Evolutionary conservation across 2,888 invertebrate species (phyloP), one percentile per base, ranked within the genome.

Genomic region (Cheilosia grossa): DNA sequence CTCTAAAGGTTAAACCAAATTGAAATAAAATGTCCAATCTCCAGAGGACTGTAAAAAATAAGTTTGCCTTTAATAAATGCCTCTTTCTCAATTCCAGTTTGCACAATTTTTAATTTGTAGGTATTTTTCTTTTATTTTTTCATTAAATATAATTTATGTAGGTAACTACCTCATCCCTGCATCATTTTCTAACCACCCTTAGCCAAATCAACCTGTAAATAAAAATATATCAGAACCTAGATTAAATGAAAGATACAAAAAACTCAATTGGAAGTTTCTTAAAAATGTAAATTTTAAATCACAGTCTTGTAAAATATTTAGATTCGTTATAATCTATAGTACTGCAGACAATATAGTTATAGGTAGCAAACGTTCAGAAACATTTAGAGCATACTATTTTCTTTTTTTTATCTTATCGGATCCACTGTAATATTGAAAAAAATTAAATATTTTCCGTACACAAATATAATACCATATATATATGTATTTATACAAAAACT

Each of bases 291-390:
- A 78, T 78, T 72, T 47, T 15, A n/a, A 24, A 37, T 21, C 5
- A 42, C 51, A 69, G 54, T 30, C 54, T 19, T 82, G 82, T 82
- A 82, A 72, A 49, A 63, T 67, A 73, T 10, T 24, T 63, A 78
- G 66, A 42, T 47, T 59, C 69, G 69, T 59, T 67, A 24, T 13
- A 53, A 61, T n/a, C 49, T 51, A 47, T 49, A 42, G 49, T 42
- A 47, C 13, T 56, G 27, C 75, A 74, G 74, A 74, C 74, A 56
- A 49, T 69, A 82, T 69, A 82, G 75, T 10, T 37, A 4, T 42
- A n/a, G n/a, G n/a, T n/a, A 61, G 67, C 21, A 33, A 69, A 59
- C 37, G 21, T 51, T 72, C 27, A 66, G 30, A 24, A 66, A 33
- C 58, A 64, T 42, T 37, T 15, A 66, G 66, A 1, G 19, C 44